A percentile compares a stretch with the other conserved stretches of the same genome.
These are phyloP conservation scores for Ctenomys sociabilis DNA, from an alignment of 2,113 vertebrate species.

Conservation along the genomic window DNA sequence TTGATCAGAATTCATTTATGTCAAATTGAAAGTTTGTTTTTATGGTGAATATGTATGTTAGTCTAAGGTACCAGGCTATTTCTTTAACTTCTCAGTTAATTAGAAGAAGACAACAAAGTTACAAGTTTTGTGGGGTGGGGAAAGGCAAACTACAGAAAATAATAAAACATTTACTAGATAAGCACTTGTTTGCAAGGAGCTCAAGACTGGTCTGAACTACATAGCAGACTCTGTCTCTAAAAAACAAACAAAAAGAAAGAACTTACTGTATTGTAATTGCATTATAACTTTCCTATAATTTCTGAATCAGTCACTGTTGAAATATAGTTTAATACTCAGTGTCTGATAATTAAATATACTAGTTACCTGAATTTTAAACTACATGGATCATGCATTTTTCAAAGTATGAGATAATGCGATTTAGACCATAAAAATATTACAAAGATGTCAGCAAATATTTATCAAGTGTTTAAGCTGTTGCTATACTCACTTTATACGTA, in stretches of 20 bases:
- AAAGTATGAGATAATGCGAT: neutral
- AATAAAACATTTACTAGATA: neutral
- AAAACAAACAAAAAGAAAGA: neutral
- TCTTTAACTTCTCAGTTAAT: slow-evolving; percentile 42
- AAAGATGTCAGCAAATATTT: neutral
- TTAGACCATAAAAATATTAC: slow-evolving; percentile 18
- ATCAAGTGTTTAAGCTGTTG: neutral
- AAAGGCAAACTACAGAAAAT: neutral
- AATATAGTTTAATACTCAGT: neutral
- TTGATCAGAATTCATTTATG: slow-evolving; percentile 42
- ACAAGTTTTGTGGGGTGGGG: neutral
- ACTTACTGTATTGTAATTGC: slow-evolving; percentile 34
- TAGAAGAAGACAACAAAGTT: neutral
- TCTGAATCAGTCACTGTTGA: slow-evolving; percentile 17
- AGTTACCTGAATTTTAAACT: slow-evolving; percentile 32
- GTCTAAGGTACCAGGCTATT: neutral
- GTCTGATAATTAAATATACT: slow-evolving; percentile 52
- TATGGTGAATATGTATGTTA: slow-evolving; percentile 51
- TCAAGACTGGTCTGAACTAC: neutral
- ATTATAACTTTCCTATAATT: neutral
- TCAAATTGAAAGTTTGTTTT: slow-evolving; percentile 10
- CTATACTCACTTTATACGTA: neutral
- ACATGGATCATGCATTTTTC: neutral
- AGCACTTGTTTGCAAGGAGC: neutral
- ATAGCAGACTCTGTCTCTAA: neutral